These are phyloP conservation scores for Charanyca ferruginea DNA, from an alignment of 2,888 invertebrate species.

Conservation along the genomic window DNA sequence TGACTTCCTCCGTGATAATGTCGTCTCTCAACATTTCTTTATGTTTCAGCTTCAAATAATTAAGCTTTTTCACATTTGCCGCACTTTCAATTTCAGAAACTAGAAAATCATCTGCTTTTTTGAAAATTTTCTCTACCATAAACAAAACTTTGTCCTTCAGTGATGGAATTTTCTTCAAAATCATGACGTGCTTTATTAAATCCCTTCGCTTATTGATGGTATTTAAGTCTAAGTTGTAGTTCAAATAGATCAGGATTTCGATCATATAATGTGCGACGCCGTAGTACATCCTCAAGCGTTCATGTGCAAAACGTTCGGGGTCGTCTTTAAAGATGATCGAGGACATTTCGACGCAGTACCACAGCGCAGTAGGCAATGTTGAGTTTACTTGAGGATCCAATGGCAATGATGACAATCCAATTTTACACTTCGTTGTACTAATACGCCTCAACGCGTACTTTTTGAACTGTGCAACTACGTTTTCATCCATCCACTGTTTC, in stretches of 20 bases:
- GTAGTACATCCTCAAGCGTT: slow-evolving; percentile 68
- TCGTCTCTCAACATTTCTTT: slow-evolving; percentile 24
- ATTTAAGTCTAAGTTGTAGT: slow-evolving; percentile 67
- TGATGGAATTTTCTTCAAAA: slow-evolving; percentile 26
- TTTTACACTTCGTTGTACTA: slow-evolving; percentile 66
- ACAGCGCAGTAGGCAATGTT: slow-evolving; percentile 69
- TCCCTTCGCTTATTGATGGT: slow-evolving; percentile 52
- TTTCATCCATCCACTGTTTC: slow-evolving; percentile 76
- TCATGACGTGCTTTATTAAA: slow-evolving; percentile 15
- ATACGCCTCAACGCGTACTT: slow-evolving; percentile 71
- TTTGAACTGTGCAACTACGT: slow-evolving; percentile 71
- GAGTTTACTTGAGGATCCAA: slow-evolving; percentile 68
- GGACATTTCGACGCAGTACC: slow-evolving; percentile 74
- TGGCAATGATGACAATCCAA: slow-evolving; percentile 72
- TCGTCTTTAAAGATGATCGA: slow-evolving; percentile 71
- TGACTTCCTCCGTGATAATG: slow-evolving; percentile 18
- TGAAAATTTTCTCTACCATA: slow-evolving; percentile 67
- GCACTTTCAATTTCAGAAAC: slow-evolving; percentile 65
- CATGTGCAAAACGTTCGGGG: slow-evolving; percentile 61
- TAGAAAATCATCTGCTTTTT: slow-evolving; percentile 66
- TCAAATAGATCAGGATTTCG: slow-evolving; percentile 68
- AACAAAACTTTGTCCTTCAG: slow-evolving; percentile 18
- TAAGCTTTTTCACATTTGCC: slow-evolving; percentile 66
- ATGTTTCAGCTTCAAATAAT: slow-evolving; percentile 59
- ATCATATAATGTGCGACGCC: slow-evolving; percentile 68